Conservation (phyloP, 2,888 invertebrate species). For the Ramazzottius varieornatus region DNA sequence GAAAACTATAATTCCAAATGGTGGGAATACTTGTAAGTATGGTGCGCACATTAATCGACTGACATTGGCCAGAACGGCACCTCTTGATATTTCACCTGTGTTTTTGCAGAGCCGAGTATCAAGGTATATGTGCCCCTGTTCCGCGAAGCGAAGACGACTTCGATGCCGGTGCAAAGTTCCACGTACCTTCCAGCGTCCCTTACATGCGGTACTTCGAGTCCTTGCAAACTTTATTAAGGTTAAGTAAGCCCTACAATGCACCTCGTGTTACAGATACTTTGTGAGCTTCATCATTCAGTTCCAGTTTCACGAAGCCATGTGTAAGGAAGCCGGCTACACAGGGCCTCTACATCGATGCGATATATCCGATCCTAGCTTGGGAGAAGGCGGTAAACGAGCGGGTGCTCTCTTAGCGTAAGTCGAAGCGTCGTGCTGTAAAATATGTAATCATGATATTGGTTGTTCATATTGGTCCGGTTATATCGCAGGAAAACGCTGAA, state of each 20-base stretch:
- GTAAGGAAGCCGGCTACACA: slow-evolving; percentile 51
- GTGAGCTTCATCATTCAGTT: slow-evolving; percentile 72
- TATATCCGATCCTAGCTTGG: slow-evolving; percentile 58
- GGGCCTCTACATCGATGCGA: slow-evolving; percentile 67
- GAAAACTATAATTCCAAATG: slow-evolving; percentile 32
- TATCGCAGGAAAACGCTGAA: no score
- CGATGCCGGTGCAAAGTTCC: slow-evolving; percentile 16
- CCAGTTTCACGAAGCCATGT: slow-evolving; percentile 61
- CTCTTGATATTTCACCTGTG: no score
- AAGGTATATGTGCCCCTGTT: slow-evolving; percentile 9
- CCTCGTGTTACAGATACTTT: slow-evolving; percentile 41
- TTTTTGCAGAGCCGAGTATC: slow-evolving; percentile 9
- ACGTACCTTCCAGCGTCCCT: slow-evolving; percentile 12
- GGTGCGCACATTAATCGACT: background rate
- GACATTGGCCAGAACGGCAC: background rate
- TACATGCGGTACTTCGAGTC: slow-evolving; percentile 14
- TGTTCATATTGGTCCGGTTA: no score
- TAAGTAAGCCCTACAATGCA: background rate
- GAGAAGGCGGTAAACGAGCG: slow-evolving; percentile 54
- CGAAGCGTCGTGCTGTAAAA: no score
- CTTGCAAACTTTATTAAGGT: slow-evolving; percentile 2
- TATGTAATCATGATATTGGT: no score
- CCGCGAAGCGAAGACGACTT: slow-evolving; percentile 11
- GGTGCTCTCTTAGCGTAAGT: no score
- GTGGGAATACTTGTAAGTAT: slow-evolving; percentile 32